phyloP scores from a whole-genome alignment of 2,797 vertebrate genomes.

The Masticophis lateralis region DNA sequence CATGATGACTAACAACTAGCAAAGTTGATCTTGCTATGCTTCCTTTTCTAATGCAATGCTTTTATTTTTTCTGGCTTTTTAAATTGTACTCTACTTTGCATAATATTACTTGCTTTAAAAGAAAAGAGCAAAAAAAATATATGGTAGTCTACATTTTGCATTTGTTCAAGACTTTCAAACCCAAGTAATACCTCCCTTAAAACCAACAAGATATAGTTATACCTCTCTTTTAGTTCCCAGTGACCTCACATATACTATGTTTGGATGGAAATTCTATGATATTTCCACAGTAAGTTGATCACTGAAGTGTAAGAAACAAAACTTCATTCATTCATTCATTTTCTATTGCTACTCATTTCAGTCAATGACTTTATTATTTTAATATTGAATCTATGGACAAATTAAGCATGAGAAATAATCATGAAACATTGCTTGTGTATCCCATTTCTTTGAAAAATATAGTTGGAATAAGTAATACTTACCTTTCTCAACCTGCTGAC shows the following conservation, averaged over 20 bases:
- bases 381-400: background rate
- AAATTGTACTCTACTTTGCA: background rate
- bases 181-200: background rate
- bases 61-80: background rate
- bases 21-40: background rate
- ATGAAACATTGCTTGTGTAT: background rate
- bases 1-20: background rate
- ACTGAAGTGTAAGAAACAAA: background rate
- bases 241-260: background rate
- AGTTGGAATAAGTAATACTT: background rate
- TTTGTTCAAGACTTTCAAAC: background rate
- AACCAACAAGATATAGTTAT: background rate
- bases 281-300: background rate
- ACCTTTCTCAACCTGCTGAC: background rate
- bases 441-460: background rate
- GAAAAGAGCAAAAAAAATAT: background rate
- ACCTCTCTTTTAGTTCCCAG: background rate
- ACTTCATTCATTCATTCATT: background rate
- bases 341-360: too few species aligned
- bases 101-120: background rate
- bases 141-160: background rate
- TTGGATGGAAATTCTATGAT: background rate
- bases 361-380: background rate
- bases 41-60: background rate
- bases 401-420: too few species aligned